phyloP scores from a whole-genome alignment of 1,140 invertebrate genomes.

The Cydia fagiglandana region DNA sequence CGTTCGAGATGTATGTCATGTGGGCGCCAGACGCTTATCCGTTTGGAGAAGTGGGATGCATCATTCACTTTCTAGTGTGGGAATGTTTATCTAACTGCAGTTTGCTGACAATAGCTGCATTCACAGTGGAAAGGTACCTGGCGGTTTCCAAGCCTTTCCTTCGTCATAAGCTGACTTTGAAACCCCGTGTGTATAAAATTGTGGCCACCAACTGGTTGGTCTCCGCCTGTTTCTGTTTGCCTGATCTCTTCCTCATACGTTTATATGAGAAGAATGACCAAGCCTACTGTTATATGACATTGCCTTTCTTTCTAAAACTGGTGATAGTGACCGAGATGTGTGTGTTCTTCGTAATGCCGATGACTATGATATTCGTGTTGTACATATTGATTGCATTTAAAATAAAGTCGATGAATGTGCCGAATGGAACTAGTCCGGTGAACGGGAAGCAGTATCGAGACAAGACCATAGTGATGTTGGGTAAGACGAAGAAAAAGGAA shows the following conservation, averaged over 20 bases:
- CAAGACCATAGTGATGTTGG: slow-evolving; percentile 80
- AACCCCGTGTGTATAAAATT: slow-evolving; percentile 87
- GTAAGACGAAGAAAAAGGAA: slow-evolving; percentile 59
- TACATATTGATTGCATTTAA: slow-evolving; percentile 91
- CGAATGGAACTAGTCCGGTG: slow-evolving; percentile 63
- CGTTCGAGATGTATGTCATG: slow-evolving; percentile 91
- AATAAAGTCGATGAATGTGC: slow-evolving; percentile 81
- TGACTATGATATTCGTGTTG: slow-evolving; percentile 89
- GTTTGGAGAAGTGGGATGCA: slow-evolving; percentile 91
- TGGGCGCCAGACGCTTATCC: slow-evolving; percentile 92
- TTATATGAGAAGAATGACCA: slow-evolving; percentile 75
- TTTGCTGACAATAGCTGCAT: slow-evolving; percentile 90
- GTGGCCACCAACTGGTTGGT: slow-evolving; percentile 86
- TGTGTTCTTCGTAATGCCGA: slow-evolving; percentile 90
- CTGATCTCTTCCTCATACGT: slow-evolving; percentile 86
- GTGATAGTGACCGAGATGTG: slow-evolving; percentile 89
- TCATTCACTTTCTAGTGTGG: slow-evolving; percentile 88
- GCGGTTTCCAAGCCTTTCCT: slow-evolving; percentile 87
- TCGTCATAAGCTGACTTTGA: slow-evolving; percentile 89
- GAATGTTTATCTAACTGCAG: slow-evolving; percentile 96
- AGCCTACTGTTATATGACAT: slow-evolving; percentile 78
- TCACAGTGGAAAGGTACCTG: slow-evolving; percentile 89
- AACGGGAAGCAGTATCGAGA: slow-evolving; percentile 72
- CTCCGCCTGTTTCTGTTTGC: slow-evolving; percentile 86
- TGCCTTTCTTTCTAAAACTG: slow-evolving; percentile 80